phyloP scores from a whole-genome alignment of 2,113 vertebrate genomes.

The Rana temporaria region DNA sequence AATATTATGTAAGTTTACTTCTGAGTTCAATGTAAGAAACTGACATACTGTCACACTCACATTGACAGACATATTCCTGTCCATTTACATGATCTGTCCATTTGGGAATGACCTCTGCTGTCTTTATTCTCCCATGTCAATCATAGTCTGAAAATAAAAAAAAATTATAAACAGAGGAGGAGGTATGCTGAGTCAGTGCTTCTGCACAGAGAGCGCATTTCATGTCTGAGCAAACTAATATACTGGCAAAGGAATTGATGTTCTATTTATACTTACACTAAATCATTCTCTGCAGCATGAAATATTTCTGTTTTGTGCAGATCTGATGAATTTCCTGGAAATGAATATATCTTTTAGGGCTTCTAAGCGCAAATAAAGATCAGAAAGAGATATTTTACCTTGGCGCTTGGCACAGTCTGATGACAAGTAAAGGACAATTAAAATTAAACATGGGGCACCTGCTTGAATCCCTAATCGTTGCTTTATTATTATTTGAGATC shows the following conservation, averaged over 20 bases:
- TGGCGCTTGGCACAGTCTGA: not conserved
- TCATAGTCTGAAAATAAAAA: too few relatives aligned
- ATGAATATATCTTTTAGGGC: conserved; percentile 2
- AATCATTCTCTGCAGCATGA: conserved; percentile 43
- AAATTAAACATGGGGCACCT: conserved; percentile 38
- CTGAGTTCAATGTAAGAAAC: too few relatives aligned
- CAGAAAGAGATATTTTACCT: conserved; percentile 38
- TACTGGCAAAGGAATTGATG: conserved; percentile 45
- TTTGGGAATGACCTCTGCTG: too few relatives aligned
- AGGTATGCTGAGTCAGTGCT: conserved; percentile 18
- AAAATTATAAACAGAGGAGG: not conserved
- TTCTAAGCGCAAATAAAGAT: conserved; percentile 32
- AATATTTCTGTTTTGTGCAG: conserved; percentile 39
- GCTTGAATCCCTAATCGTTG: conserved; percentile 30
- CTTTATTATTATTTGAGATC: conserved; percentile 39
- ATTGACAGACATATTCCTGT: too few relatives aligned
- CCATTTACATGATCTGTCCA: too few relatives aligned
- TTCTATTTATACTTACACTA: conserved; percentile 44
- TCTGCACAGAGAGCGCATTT: conserved; percentile 17
- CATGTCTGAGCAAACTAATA: conserved; percentile 31
- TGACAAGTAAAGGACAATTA: conserved; percentile 44
- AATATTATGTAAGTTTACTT: too few relatives aligned
- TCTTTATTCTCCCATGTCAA: too few relatives aligned
- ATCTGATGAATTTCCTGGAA: conserved; percentile 27
- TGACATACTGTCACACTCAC: too few relatives aligned